phyloP scores from a whole-genome alignment of 2,113 vertebrate genomes.

The Bos taurus region DNA sequence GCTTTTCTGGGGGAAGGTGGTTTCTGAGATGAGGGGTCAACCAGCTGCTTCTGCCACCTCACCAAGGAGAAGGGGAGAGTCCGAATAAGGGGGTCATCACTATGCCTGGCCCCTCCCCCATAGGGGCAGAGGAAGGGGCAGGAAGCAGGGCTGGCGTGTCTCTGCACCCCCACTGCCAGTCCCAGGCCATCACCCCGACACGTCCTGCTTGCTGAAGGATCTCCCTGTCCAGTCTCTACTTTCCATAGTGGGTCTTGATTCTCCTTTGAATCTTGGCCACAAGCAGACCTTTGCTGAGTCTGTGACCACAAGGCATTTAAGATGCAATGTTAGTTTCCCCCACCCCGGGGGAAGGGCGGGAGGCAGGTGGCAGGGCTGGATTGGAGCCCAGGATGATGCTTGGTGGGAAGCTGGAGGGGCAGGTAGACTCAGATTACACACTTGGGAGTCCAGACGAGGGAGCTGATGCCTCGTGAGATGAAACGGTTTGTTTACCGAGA shows the following conservation, averaged over 20 bases:
- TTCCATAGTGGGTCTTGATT: neutral
- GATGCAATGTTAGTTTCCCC: neutral
- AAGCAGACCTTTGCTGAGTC: neutral
- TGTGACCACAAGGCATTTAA: neutral
- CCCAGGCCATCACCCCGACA: neutral
- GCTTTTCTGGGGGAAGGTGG: fast-evolving
- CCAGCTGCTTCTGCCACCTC: neutral
- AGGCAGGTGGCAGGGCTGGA: neutral
- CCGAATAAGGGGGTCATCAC: neutral
- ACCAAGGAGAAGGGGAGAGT: neutral
- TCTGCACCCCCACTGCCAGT: neutral
- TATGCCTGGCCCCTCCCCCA: neutral
- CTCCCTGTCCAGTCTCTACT: neutral
- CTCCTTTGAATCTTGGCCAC: neutral
- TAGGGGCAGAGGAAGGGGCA: neutral
- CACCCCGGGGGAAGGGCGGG: fast-evolving
- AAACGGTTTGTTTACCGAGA: neutral
- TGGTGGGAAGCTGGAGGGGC: neutral
- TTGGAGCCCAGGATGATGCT: neutral
- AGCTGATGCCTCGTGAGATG: neutral
- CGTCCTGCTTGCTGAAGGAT: neutral
- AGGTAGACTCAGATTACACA: neutral
- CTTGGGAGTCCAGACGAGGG: neutral
- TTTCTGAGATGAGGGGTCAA: conserved; percentile 12
- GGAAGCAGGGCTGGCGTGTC: neutral